Conservation (phyloP, 2,113 vertebrate genomes). For the Castor canadensis region DNA sequence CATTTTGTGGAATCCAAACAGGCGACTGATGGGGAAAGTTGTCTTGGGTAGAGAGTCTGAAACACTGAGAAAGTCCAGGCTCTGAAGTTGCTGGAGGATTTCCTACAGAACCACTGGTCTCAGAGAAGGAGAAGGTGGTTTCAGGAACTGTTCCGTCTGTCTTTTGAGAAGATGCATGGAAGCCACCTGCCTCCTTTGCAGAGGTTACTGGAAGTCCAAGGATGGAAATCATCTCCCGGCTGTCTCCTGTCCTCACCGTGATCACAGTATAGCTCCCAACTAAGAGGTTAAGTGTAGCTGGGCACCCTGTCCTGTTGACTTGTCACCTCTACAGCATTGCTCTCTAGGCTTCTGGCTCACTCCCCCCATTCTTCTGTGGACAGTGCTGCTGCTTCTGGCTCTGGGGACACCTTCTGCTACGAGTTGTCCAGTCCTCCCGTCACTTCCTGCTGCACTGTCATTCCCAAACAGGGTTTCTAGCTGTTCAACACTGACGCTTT, state of each 20-base stretch:
- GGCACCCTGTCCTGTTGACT: background rate
- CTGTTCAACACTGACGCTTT: background rate
- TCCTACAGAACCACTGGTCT: fast-evolving
- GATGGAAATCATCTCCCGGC: too few relatives aligned
- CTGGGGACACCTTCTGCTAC: too few relatives aligned
- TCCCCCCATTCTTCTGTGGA: fast-evolving
- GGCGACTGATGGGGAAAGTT: background rate
- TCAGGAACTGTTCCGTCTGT: background rate
- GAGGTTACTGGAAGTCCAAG: background rate
- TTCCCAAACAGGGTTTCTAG: too few relatives aligned
- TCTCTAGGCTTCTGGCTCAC: fast-evolving
- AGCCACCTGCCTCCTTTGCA: too few relatives aligned
- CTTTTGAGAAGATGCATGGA: background rate
- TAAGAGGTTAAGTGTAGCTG: background rate
- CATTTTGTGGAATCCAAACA: background rate
- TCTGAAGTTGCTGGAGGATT: background rate
- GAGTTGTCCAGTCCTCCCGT: fast-evolving
- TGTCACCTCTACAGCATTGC: fast-evolving
- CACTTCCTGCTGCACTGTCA: background rate
- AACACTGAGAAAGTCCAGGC: background rate
- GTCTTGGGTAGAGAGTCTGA: background rate
- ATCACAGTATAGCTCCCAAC: fast-evolving
- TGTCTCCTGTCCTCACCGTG: fast-evolving
- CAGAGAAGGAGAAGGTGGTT: background rate
- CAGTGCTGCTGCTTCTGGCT: fast-evolving